Evolutionary conservation across 1,140 invertebrate genomes (phyloP), one percentile per base, ranked within the genome.

Genomic region (Trissolcus basalis): DNA sequence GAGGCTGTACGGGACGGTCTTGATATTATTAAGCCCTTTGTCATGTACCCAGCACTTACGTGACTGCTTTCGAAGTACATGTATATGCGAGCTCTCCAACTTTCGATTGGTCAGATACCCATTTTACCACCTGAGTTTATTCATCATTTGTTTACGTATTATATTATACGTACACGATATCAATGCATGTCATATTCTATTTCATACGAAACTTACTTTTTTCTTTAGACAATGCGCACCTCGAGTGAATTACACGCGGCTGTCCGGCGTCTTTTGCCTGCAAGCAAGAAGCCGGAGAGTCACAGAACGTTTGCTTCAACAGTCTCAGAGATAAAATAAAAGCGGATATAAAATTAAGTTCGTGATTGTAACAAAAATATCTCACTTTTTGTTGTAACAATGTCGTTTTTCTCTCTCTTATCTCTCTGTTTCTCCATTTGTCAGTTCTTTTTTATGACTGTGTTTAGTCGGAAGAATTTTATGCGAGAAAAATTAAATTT

Each of bases 41-140:
- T 79, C 77, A 74, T 68, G 71, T 79, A 79, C 71, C 71, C 77
- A 78, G 77, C 77, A 78, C 77, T 78, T 71, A 78, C 77, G 77
- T 78, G 70, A 78, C 70, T 78, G 76, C 76, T 78, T 78, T 78
- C 63, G 65, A 78, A 78, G 69, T 78, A 78, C 76, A 73, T 78
- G 64, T 70, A 69, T 72, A 69, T 75, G 72, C 72, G 72, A 75
- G 72, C 72, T 72, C 69, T 78, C 70, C 69, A 78, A 70, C 59
- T 73, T 47, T 78, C 70, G 65, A 78, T 61, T 78, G 65, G 73
- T 73, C 70, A 78, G 50, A 73, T 70, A 78, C 70, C 76, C 65
- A 78, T 73, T 69, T 70, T 39, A 39, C 36, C n/a, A 78, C 76
- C 70, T 78, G 54, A 69, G 45, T 78, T 78, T 27, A 27, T 27